These are phyloP conservation scores for Tridacna crocea DNA, from an alignment of 2,888 invertebrate genomes.

Conservation along the genomic window DNA sequence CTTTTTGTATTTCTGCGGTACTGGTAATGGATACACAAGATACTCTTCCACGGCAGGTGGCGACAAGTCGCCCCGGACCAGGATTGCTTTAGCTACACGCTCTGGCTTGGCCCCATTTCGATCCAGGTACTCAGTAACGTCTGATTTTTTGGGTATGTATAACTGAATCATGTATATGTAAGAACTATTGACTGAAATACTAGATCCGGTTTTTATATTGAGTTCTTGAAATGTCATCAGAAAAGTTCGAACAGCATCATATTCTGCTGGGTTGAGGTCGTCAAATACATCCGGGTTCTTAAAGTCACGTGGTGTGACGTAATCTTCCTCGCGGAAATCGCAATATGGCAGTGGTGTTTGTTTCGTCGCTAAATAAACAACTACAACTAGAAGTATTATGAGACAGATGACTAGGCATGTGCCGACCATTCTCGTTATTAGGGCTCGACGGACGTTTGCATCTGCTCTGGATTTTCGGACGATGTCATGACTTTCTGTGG, in stretches of 20 bases:
- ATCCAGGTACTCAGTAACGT: slow-evolving; percentile 65
- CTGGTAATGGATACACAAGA: slow-evolving; percentile 72
- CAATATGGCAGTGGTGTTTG: slow-evolving; percentile 24
- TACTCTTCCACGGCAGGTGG: slow-evolving; percentile 77
- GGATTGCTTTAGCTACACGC: slow-evolving; percentile 69
- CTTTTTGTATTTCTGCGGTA: slow-evolving; percentile 56
- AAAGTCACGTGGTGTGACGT: slow-evolving; percentile 60
- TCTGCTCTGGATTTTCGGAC: background rate
- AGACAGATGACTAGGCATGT: slow-evolving; percentile 11
- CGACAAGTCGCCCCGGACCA: slow-evolving; percentile 70
- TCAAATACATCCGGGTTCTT: slow-evolving; percentile 70
- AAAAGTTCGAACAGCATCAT: slow-evolving; percentile 62
- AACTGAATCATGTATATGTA: slow-evolving; percentile 72
- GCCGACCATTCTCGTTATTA: slow-evolving; percentile 25
- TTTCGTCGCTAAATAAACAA: slow-evolving; percentile 33
- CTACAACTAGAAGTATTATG: slow-evolving; percentile 34
- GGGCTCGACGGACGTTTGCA: background rate
- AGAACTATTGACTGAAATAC: slow-evolving; percentile 63
- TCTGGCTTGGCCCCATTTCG: slow-evolving; percentile 55
- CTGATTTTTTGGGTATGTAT: slow-evolving; percentile 67
- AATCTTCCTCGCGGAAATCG: slow-evolving; percentile 22
- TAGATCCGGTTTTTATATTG: slow-evolving; percentile 49
- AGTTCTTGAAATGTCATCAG: slow-evolving; percentile 55
- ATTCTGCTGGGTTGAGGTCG: slow-evolving; percentile 72
- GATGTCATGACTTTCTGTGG: background rate